Evolutionary conservation across 2,797 vertebrate species (phyloP), one percentile per base, ranked within the genome.

Genomic region (Hipposideros larvatus): DNA sequence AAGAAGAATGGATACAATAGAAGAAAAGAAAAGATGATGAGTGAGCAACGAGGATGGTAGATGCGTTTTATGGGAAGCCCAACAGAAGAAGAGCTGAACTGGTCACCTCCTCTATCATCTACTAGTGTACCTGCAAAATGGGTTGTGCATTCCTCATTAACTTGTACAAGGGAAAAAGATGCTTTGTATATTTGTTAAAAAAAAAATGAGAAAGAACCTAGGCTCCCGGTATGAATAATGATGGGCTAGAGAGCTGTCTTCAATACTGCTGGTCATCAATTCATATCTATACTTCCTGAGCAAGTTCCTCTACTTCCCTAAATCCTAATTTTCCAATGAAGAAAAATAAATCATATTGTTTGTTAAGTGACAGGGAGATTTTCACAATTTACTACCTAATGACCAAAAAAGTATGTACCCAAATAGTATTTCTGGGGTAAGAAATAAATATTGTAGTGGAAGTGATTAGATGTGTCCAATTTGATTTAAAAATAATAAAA

Each of bases 401-500:
- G 41, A 46, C 19, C 14, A 74, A 74, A 94, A 48, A 75, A 51
- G 28, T n/a, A 4, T 85, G 2, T 19, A 37, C 7, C 75, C 61
- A 59, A 74, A 59, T 51, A 61, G 13, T 70, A 75, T 87, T 87
- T 68, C 11, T 34, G 51, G 31, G 14, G 2, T 68, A 87, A 94
- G 55, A 95, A 96, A 93, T 75, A 65, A 74, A 90, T 79, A 68
- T 31, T 92, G 43, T 41, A 46, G 41, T 87, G 88, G 11, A 43
- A 79, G 51, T 41, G 8, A 66, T 88, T 96, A 57, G n/a, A 71
- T 78, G 11, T 86, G n/a, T 37, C 7, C 13, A 37, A 5, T 26
- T 59, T 86, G 48, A 87, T 61, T 90, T 95, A 37, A 95, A 95
- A 91, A 92, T 95, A 82, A 87, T 71, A 68, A 78, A 96, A 43